These are phyloP conservation scores for Egretta garzetta DNA, from an alignment of 2,113 vertebrate species.

Conservation along the genomic window DNA sequence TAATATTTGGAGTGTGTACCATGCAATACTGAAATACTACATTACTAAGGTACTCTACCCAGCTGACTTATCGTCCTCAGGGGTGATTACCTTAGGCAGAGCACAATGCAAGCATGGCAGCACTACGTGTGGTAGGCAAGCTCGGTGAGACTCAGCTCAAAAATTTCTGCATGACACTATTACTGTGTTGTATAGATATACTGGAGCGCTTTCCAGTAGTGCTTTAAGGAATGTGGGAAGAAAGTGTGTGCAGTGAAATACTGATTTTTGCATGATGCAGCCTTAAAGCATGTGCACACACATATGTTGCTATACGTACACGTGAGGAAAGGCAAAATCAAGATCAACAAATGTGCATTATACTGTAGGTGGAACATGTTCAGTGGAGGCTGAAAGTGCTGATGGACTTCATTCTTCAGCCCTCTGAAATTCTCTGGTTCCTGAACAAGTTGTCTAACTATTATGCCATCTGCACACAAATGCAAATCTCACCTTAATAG, in stretches of 20 bases:
- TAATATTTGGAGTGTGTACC: neutral
- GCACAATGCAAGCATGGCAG: neutral
- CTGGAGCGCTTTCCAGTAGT: neutral
- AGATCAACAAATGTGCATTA: neutral
- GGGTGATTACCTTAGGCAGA: neutral
- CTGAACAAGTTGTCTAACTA: neutral
- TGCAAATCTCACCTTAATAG: neutral
- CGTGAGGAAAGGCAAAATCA: neutral
- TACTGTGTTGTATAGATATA: neutral
- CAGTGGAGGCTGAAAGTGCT: neutral
- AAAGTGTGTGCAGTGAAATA: neutral
- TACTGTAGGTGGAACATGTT: neutral
- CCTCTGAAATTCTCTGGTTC: neutral
- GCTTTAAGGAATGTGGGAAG: neutral
- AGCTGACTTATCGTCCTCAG: neutral
- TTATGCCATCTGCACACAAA: neutral
- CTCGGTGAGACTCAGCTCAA: neutral
- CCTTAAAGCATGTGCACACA: neutral
- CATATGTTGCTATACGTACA: rapidly evolving
- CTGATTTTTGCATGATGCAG: neutral
- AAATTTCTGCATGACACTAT: neutral
- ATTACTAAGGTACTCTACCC: neutral
- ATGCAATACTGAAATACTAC: neutral
- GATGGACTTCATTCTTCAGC: neutral
- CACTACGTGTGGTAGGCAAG: rapidly evolving